Percentiles rank a stretch among this genome's conserved stretches.
Evolutionary conservation across 2,113 vertebrate genomes (phyloP).

Genomic region (Phylloscopus whistleri): DNA sequence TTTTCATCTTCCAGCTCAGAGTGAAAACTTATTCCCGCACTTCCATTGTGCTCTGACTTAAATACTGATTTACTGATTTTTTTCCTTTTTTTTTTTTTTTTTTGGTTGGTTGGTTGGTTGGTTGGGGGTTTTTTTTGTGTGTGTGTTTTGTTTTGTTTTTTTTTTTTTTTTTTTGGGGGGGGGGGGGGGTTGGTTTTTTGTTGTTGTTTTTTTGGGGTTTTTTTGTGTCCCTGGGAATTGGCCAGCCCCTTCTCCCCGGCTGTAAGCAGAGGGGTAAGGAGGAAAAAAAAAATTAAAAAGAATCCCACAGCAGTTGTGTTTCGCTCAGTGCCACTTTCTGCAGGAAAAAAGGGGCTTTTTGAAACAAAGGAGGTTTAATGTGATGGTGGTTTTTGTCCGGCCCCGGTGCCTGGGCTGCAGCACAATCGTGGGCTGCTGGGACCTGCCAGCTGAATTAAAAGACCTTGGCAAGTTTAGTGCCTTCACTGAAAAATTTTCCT

Average conservation of each 20-base stretch:
- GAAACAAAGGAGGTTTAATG: neutral
- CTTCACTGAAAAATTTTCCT: slow-evolving; percentile 23
- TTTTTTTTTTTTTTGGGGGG: too few species aligned
- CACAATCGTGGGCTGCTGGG: neutral
- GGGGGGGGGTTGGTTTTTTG: too few species aligned
- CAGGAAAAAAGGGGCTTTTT: neutral
- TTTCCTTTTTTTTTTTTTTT: too few species aligned
- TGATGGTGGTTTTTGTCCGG: neutral
- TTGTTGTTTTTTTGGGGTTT: too few species aligned
- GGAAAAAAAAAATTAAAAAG: neutral
- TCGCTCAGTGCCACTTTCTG: neutral
- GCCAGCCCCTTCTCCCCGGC: neutral
- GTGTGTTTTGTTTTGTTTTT: too few species aligned
- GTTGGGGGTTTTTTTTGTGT: too few species aligned
- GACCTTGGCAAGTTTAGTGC: slow-evolving; percentile 22
- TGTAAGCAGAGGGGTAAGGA: neutral
- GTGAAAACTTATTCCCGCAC: slow-evolving; percentile 28
- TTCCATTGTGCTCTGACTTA: slow-evolving; percentile 30
- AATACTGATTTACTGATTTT: neutral
- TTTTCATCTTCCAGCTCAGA: slow-evolving; percentile 17
- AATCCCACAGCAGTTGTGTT: neutral
- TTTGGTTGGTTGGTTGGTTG: too few species aligned
- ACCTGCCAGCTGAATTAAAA: neutral
- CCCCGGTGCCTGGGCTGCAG: neutral
- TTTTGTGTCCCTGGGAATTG: neutral